phyloP scores from a whole-genome alignment of 2,888 invertebrate genomes.

The Hermaeophaga mercurialis region DNA sequence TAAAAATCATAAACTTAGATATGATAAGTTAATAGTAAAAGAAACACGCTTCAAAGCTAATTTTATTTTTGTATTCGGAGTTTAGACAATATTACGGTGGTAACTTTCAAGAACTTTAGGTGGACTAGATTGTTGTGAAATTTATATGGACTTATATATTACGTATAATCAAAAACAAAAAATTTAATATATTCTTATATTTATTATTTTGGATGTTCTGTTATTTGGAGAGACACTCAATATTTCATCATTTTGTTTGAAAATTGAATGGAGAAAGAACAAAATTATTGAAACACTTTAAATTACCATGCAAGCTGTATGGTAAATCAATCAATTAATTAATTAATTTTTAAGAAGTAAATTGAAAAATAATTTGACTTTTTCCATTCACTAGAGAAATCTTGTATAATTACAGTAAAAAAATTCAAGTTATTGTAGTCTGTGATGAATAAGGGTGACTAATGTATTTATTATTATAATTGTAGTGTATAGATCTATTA shows the following conservation, averaged over 20 bases:
- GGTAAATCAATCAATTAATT: too few species aligned
- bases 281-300: too few species aligned
- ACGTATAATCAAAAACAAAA: slow-evolving; percentile 17
- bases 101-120: slow-evolving; percentile 23
- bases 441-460: slow-evolving; percentile 59
- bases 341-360: too few species aligned
- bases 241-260: slow-evolving; percentile 21
- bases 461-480: slow-evolving; percentile 57
- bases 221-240: slow-evolving; percentile 6
- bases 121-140: slow-evolving; percentile 25
- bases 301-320: too few species aligned
- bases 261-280: slow-evolving; percentile 6
- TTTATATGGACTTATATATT: slow-evolving; percentile 12
- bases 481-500: slow-evolving; percentile 51
- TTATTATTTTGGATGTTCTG: slow-evolving; percentile 3
- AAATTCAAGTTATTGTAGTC: slow-evolving; percentile 51
- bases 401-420: slow-evolving; percentile 19
- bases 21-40: slow-evolving; percentile 20
- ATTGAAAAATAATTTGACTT: too few species aligned
- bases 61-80: slow-evolving; percentile 48
- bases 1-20: slow-evolving; percentile 17
- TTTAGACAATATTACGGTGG: slow-evolving; percentile 24
- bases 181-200: too few species aligned
- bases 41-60: slow-evolving; percentile 43
- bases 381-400: too few species aligned